A percentile compares a stretch with the other conserved stretches of the same genome.
phyloP scores from a whole-genome alignment of 2,113 vertebrate species.

The Asarcornis scutulata region DNA sequence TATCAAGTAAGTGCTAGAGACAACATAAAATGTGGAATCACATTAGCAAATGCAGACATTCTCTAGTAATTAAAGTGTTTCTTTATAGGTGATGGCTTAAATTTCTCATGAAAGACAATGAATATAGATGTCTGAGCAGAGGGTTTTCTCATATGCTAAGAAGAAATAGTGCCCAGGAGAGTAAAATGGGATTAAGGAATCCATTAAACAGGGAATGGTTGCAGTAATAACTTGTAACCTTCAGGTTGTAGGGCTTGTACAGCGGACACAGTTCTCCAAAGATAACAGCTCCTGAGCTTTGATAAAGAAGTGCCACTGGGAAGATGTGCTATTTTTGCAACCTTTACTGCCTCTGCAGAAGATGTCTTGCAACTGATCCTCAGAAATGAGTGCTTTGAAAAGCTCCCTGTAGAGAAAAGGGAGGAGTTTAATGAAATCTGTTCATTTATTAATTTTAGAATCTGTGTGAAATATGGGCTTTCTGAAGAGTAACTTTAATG shows the following conservation, averaged over 20 bases:
- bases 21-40: background rate
- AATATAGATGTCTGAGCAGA: background rate
- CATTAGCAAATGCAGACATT: background rate
- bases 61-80: background rate
- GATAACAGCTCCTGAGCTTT: background rate
- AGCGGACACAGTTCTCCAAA: background rate
- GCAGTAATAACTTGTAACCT: background rate
- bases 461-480: background rate
- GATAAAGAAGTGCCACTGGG: background rate
- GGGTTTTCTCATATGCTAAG: background rate
- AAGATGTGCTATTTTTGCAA: background rate
- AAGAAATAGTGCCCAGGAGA: background rate
- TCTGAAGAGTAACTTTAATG: background rate
- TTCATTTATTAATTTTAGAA: background rate
- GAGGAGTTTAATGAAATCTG: background rate
- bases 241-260: background rate
- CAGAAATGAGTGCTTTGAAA: background rate
- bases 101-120: background rate
- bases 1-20: background rate
- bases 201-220: background rate
- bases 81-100: background rate
- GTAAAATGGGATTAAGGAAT: background rate
- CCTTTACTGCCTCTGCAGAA: background rate
- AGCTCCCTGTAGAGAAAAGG: background rate
- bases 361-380: background rate